Base-by-base conservation (phyloP, 2,888 invertebrate genomes). In the Rugalucina vietnamica region DNA sequence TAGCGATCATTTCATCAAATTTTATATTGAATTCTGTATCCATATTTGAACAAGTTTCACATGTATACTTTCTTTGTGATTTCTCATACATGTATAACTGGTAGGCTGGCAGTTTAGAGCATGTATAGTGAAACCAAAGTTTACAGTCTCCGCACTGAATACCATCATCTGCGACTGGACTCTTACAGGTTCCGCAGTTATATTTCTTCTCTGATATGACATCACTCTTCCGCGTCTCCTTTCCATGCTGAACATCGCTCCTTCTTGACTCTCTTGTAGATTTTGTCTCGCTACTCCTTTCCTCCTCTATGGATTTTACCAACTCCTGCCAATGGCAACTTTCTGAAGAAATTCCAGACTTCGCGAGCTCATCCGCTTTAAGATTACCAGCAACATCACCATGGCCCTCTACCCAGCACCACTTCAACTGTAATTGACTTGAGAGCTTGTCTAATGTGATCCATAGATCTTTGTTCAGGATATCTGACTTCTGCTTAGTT, bases 351-450 rank as follows among this genome's bases (percentile, higher is more conserved):
- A 60, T 60, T 18, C 60, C 60, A 8, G 29, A 4, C 60, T 60
- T 60, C 60, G 27, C 60, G 1, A 29, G 21, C 21, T 60, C 29
- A 60, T 60, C 60, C 5, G 60, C 27, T 5, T 18, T 60, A 32
- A 60, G 27, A 29, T 60, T 60, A 4, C 60, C 60, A 10, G 60
- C 18, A 4, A 60, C 60, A 27, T 60, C 60, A 10, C 14, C 21
- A 60, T 60, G 60, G 60, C 60, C 60, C 29, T 60, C 60, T 18
- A 60, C 27, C 60, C 60, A 60, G 60, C 29, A 21, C 60, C 60
- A 60, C 29, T 60, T 60, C 60, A 60, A 27, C 27, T 60, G 8
- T 21, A 60, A 8, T 8, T 60, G 27, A 4, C 21, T 60, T 29
- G 60, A 60, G 8, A 24, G 29, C 24, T 18, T 8, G 60, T 60